Evolutionary conservation across 2,113 vertebrate species (phyloP).

Genomic region (Heterotilapia buettikoferi): DNA sequence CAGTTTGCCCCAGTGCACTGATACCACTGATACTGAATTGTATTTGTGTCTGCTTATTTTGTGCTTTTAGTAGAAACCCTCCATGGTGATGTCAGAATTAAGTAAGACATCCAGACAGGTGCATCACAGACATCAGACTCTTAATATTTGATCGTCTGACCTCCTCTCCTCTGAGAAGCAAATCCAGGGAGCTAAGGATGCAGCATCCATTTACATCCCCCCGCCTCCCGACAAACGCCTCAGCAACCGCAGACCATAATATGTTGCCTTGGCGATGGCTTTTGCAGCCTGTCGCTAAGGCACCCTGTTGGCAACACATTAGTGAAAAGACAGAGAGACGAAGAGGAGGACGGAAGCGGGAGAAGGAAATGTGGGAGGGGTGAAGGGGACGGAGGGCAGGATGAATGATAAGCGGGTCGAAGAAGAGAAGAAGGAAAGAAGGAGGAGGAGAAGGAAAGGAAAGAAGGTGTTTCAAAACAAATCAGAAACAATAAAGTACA

Average conservation of each 20-base stretch:
- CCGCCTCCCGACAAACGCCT: neutral
- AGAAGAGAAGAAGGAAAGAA: neutral
- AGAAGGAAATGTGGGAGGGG: neutral
- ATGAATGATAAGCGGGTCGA: neutral
- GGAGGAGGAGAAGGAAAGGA: neutral
- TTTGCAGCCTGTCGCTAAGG: constrained; percentile 39
- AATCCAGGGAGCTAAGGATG: neutral
- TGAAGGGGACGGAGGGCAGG: neutral
- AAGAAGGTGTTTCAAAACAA: neutral
- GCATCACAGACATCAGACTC: neutral
- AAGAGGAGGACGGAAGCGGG: neutral
- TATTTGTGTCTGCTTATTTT: neutral
- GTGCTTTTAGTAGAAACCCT: neutral
- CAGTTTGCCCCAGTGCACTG: neutral
- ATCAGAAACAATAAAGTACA: neutral
- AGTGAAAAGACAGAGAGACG: constrained; percentile 23
- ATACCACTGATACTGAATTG: neutral
- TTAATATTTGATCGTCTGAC: constrained; percentile 31
- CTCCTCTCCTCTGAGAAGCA: neutral
- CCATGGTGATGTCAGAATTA: neutral
- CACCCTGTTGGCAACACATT: constrained; percentile 34
- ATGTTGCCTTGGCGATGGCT: constrained; percentile 63
- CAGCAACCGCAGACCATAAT: constrained; percentile 39
- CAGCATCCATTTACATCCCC: constrained; percentile 10
- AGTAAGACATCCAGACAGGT: neutral